Evolutionary conservation across 2,888 invertebrate genomes (phyloP), one percentile per base, ranked within the genome.

Genomic region (Eristalinus sepulchralis): DNA sequence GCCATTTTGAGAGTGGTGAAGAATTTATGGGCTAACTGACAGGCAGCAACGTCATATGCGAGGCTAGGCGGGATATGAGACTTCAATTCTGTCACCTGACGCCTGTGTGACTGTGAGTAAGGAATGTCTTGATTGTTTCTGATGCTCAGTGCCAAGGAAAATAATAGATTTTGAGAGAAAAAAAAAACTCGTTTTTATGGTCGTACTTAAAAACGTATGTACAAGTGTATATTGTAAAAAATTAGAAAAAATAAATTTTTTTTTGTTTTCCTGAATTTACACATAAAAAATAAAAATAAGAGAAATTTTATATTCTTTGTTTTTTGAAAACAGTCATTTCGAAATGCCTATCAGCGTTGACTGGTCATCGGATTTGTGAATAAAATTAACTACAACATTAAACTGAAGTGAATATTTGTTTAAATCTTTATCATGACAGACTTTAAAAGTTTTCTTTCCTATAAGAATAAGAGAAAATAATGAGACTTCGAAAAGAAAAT

Each of bases 1-100:
- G 91, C 88, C 91, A 90, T 89, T 89, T 79, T 24, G 60, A 59
- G 75, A 39, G 83, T 66, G 78, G 63, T 64, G 33, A 17, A 39
- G 24, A 33, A 62, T 78, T 73, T 59, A 64, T 64, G 6, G 27
- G 31, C 24, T 22, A 67, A 27, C 33, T 67, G 68, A 85, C 62
- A 31, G 55, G 8, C 47, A 67, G 11, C 57, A 11, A 57, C 20
- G 57, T 57, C 22, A 57, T 22, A 13, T 11, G 22, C 6, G 8
- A n/a, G 36, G 36, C 11, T 10, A 1, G 13, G 36, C 1, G 36
- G n/a, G 36, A 39, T 3, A 17, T 17, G 55, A 20, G 0, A 55
- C 22, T 17, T 9, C 55, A 9, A 39, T 11, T 13, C 4, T 53
- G 53, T 53, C 53, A 47, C 6, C 47, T 17, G 47, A 17, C 17